Percentiles rank a stretch among this genome's conserved stretches.
phyloP scores from a whole-genome alignment of 2,797 vertebrate species.

The Fundulus diaphanus region DNA sequence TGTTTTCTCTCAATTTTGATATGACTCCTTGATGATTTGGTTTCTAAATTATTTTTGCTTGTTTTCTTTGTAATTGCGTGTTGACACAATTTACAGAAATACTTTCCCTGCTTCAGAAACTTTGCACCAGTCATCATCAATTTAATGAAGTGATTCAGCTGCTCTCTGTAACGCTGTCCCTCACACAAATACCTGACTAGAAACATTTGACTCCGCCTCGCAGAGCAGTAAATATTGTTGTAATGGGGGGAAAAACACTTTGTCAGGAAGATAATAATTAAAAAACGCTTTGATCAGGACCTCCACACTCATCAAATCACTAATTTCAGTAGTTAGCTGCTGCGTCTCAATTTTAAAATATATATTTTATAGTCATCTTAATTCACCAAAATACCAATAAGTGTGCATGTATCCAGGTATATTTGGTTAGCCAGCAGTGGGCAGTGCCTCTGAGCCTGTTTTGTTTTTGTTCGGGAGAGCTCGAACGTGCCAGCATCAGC shows the following conservation, averaged over 20 bases:
- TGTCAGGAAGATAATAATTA: not conserved
- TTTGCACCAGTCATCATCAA: not conserved
- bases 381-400: not conserved
- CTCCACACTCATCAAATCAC: not conserved
- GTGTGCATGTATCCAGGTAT: not conserved
- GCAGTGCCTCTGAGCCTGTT: conserved; percentile 12
- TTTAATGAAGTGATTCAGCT: not conserved
- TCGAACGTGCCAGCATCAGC: conserved; percentile 48
- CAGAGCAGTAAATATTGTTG: not conserved
- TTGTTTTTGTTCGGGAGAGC: conserved; percentile 25
- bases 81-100: not conserved
- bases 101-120: not conserved
- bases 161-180: not conserved
- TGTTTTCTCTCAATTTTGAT: not conserved
- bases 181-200: not conserved
- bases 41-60: not conserved
- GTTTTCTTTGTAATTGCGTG: not conserved
- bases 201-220: not conserved
- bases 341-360: not conserved
- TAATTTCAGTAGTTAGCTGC: not conserved
- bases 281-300: not conserved
- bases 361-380: not conserved
- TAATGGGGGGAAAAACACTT: not conserved
- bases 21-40: not conserved
- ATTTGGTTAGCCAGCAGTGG: not conserved